These are phyloP conservation scores for Menura novaehollandiae DNA, from an alignment of 2,113 vertebrate species.

Conservation along the genomic window DNA sequence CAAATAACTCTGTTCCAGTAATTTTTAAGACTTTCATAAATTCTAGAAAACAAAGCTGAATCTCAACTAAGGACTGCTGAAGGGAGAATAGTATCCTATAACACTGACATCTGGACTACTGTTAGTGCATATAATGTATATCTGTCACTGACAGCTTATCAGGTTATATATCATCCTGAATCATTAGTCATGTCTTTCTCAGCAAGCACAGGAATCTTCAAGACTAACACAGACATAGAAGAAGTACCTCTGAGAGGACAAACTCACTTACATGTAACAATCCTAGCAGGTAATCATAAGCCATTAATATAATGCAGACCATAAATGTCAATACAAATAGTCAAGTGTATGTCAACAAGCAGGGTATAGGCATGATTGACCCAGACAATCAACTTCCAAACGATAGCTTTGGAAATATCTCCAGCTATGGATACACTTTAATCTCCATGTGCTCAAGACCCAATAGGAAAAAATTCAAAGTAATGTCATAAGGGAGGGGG, in stretches of 20 bases:
- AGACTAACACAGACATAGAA: constrained; percentile 17
- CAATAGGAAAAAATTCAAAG: constrained; percentile 17
- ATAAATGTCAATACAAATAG: constrained; percentile 39
- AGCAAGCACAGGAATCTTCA: constrained; percentile 32
- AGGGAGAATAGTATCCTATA: not conserved
- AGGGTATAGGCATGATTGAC: not conserved
- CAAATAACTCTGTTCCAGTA: not conserved
- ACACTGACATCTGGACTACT: constrained; percentile 50
- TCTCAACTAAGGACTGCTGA: constrained; percentile 38
- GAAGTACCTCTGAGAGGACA: constrained; percentile 30
- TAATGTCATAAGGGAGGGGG: not conserved
- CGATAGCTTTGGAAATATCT: constrained; percentile 50
- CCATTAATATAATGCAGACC: constrained; percentile 23
- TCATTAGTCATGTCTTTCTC: constrained; percentile 63
- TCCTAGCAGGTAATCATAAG: constrained; percentile 13
- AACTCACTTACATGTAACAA: not conserved
- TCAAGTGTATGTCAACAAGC: constrained; percentile 21
- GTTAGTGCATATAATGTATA: constrained; percentile 1
- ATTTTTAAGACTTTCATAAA: constrained; percentile 24
- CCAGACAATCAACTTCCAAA: constrained; percentile 13
- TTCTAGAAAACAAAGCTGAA: constrained; percentile 24
- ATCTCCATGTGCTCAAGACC: not conserved
- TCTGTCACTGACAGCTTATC: constrained; percentile 64
- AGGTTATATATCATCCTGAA: constrained; percentile 54
- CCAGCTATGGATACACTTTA: constrained; percentile 20